A percentile compares a stretch with the other conserved stretches of the same genome.
phyloP scores from a whole-genome alignment of 2,113 vertebrate species.

The Alligator sinensis region DNA sequence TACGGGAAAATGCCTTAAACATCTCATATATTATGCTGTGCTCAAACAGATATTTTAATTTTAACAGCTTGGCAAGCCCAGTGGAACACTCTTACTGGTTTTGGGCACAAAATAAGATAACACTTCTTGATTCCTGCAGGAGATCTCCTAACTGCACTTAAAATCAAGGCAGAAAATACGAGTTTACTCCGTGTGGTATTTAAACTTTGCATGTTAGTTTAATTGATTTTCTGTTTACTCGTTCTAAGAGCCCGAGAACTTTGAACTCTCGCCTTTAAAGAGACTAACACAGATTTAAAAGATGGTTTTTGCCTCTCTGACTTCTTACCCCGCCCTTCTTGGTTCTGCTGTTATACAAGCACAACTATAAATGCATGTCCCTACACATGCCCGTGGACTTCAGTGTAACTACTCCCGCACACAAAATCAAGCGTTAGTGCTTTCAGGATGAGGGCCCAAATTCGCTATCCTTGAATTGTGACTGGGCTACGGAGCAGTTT shows the following conservation, averaged over 20 bases:
- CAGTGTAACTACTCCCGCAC: rapidly evolving
- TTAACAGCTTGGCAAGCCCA: conserved; percentile 82
- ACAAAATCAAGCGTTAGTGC: rapidly evolving
- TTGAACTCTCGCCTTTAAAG: conserved; percentile 67
- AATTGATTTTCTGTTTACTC: conserved; percentile 75
- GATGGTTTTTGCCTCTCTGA: not conserved
- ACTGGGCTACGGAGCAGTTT: not conserved
- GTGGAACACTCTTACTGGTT: conserved; percentile 79
- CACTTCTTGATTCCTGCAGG: conserved; percentile 78
- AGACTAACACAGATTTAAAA: conserved; percentile 27
- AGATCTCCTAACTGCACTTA: conserved; percentile 78
- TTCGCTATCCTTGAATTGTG: not conserved
- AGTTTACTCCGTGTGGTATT: conserved; percentile 73
- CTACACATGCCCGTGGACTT: not conserved
- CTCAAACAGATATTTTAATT: conserved; percentile 84
- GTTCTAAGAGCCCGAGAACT: conserved; percentile 60
- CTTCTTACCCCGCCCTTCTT: not conserved
- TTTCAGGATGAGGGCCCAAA: not conserved
- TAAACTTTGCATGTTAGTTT: conserved; percentile 74
- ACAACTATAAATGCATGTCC: rapidly evolving
- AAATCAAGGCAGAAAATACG: conserved; percentile 79
- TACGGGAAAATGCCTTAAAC: conserved; percentile 82
- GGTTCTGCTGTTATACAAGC: not conserved
- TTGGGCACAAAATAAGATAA: conserved; percentile 84
- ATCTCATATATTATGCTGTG: conserved; percentile 81